phyloP scores from a whole-genome alignment of 1,140 invertebrate species.

The Polypedilum vanderplanki region DNA sequence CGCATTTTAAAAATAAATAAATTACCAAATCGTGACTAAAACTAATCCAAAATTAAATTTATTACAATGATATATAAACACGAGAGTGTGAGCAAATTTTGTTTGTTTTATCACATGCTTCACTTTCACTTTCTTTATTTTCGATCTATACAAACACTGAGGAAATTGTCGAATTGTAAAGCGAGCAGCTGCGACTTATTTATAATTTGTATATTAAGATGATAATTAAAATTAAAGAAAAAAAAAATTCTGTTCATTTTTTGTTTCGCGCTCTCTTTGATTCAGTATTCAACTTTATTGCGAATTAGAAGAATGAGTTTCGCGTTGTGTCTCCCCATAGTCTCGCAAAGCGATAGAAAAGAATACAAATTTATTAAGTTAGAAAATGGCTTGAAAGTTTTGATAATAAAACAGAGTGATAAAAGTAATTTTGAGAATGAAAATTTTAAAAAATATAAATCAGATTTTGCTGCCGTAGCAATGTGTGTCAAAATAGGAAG shows the following conservation, averaged over 20 bases:
- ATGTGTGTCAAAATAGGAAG: conserved; percentile 34
- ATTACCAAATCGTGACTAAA: no score
- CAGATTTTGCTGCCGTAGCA: neutral
- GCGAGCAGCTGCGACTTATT: conserved; percentile 10
- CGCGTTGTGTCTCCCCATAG: neutral
- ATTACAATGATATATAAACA: no score
- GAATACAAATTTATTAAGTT: conserved; percentile 23
- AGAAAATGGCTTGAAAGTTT: conserved; percentile 22
- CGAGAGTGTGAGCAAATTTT: neutral
- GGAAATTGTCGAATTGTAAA: neutral
- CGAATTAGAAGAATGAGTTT: neutral
- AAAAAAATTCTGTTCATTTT: neutral
- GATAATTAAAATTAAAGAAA: neutral
- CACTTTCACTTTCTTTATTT: neutral
- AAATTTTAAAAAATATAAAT: neutral
- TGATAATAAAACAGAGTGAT: neutral
- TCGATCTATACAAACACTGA: neutral
- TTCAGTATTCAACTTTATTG: conserved; percentile 6
- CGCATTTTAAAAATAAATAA: no score
- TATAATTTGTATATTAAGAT: conserved; percentile 15
- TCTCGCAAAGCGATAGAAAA: conserved; percentile 24
- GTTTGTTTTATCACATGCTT: conserved; percentile 5
- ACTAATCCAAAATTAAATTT: no score
- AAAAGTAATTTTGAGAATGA: neutral
- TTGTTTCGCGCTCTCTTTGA: neutral